These are phyloP conservation scores for Scaptomyza reducta DNA, from an alignment of 2,888 invertebrate genomes.

Conservation along the genomic window DNA sequence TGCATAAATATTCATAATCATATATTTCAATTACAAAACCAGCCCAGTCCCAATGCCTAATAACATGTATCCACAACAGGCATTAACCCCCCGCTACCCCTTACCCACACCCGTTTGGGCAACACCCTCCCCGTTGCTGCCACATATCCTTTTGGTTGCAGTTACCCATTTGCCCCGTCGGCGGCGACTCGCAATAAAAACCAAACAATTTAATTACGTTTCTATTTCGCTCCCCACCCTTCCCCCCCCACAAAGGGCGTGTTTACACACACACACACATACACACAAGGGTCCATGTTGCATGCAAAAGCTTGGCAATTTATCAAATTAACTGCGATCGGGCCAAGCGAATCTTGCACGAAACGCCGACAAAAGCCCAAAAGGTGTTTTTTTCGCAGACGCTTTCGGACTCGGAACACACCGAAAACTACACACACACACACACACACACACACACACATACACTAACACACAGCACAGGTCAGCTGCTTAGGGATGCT, in stretches of 20 bases:
- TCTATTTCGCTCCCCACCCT: slow-evolving; percentile 46
- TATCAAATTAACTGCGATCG: slow-evolving; percentile 79
- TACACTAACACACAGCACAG: slow-evolving; percentile 10
- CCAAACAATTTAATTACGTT: slow-evolving; percentile 76
- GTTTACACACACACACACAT: slow-evolving; percentile 38
- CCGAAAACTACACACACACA: not conserved
- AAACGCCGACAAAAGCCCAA: slow-evolving; percentile 58
- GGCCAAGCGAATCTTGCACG: slow-evolving; percentile 37
- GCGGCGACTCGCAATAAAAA: slow-evolving; percentile 55
- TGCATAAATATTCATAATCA: slow-evolving; percentile 83
- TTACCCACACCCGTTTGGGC: not conserved
- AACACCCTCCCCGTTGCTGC: too few species aligned
- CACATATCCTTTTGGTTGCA: slow-evolving; percentile 35
- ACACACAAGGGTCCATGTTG: slow-evolving; percentile 37
- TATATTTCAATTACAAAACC: slow-evolving; percentile 81
- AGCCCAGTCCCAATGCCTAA: slow-evolving; percentile 37
- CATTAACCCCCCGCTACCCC: too few species aligned
- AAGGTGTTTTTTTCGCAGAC: slow-evolving; percentile 45
- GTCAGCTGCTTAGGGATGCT: slow-evolving; percentile 19
- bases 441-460: not conserved
- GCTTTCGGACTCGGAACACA: slow-evolving; percentile 6
- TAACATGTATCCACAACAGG: slow-evolving; percentile 27
- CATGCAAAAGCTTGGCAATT: slow-evolving; percentile 72
- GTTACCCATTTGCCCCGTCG: slow-evolving; percentile 46
- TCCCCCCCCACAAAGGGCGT: slow-evolving; percentile 49